Conservation (phyloP, 2,888 invertebrate species). For the Harmothoe impar region DNA sequence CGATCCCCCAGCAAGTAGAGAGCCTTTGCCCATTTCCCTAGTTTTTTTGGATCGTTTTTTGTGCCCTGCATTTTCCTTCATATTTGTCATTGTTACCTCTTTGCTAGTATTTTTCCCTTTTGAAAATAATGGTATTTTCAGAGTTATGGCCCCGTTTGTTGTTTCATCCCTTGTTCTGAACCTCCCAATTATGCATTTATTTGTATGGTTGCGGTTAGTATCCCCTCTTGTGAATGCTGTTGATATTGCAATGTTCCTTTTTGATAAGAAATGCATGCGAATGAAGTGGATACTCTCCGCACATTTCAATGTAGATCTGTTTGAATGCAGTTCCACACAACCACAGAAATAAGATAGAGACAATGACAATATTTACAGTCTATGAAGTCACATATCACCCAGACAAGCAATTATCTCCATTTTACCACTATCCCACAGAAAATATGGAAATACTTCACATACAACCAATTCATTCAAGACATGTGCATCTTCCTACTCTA, state of each 20-base stretch:
- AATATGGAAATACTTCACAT: neutral
- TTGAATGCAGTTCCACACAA: slow-evolving; percentile 32
- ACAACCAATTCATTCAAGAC: slow-evolving; percentile 5
- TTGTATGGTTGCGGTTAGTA: neutral
- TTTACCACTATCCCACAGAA: neutral
- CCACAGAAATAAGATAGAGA: neutral
- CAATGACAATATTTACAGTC: neutral
- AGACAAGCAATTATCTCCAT: neutral
- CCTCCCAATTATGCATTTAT: neutral
- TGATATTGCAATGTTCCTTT: slow-evolving; percentile 26
- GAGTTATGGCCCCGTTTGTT: neutral
- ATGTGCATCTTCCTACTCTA: slow-evolving; percentile 15
- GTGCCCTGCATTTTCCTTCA: neutral
- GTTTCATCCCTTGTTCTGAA: neutral
- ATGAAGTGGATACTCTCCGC: slow-evolving; percentile 24
- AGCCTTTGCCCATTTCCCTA: neutral
- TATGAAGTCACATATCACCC: neutral
- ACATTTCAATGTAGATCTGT: neutral
- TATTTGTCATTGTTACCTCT: neutral
- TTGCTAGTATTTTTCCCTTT: neutral
- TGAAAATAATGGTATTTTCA: neutral
- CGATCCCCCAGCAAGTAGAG: neutral
- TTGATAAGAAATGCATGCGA: slow-evolving; percentile 32
- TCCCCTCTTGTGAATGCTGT: slow-evolving; percentile 37
- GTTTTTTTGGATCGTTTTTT: too few species aligned